These are phyloP conservation scores for Aviceda subcristata DNA, from an alignment of 2,113 vertebrate species.

Conservation along the genomic window DNA sequence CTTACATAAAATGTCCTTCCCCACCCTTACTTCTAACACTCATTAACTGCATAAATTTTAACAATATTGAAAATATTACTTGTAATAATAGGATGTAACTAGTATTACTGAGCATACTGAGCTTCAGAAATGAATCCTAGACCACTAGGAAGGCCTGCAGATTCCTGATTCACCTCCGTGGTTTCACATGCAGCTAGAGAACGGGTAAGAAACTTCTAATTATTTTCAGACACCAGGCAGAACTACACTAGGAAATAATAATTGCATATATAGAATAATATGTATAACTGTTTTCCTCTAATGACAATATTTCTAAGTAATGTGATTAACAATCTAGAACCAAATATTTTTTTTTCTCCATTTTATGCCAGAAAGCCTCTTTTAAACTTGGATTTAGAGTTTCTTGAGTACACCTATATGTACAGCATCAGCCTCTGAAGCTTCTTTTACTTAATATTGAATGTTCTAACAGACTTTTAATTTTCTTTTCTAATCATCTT, in stretches of 20 bases:
- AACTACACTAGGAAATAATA: not conserved
- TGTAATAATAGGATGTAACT: not conserved
- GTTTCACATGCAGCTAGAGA: not conserved
- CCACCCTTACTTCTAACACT: not conserved
- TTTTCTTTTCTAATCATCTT: not conserved
- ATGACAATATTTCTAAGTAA: not conserved
- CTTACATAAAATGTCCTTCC: not conserved
- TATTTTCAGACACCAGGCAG: not conserved
- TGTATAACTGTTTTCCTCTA: not conserved
- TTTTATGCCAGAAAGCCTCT: not conserved
- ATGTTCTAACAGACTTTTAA: not conserved
- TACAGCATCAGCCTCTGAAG: not conserved
- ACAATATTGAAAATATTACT: not conserved
- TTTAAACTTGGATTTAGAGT: not conserved
- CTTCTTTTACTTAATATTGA: not conserved
- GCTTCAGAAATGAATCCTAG: not conserved
- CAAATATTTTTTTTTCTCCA: not conserved
- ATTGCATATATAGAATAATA: not conserved
- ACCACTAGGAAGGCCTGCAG: not conserved
- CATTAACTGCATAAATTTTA: not conserved
- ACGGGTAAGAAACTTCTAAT: not conserved
- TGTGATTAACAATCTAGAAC: not conserved
- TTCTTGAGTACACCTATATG: not conserved
- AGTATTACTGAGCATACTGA: not conserved
- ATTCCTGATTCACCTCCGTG: not conserved